Evolutionary conservation across 2,113 vertebrate species (phyloP).

Genomic region (Polypterus senegalus): DNA sequence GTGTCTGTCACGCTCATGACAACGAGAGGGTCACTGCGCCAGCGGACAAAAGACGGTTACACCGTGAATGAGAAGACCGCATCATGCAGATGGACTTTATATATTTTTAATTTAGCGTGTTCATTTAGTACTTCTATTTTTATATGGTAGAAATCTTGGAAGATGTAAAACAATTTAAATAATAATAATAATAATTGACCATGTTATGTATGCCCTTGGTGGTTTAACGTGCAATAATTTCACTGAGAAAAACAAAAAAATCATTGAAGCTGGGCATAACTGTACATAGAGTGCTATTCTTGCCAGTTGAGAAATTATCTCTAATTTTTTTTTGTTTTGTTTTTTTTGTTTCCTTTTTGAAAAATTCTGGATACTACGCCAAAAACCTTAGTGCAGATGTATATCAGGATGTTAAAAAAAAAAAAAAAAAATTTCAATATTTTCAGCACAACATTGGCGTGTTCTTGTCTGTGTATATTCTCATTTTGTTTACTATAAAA

Average conservation of each 20-base stretch:
- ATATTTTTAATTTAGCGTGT: constrained; percentile 61
- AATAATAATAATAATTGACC: constrained; percentile 38
- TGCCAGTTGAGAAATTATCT: constrained; percentile 48
- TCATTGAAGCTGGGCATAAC: constrained; percentile 49
- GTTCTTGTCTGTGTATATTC: constrained; percentile 56
- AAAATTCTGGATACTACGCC: constrained; percentile 60
- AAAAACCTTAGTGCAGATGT: constrained; percentile 68
- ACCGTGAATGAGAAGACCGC: constrained; percentile 23
- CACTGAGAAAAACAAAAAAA: constrained; percentile 57
- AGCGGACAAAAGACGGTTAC: too few relatives aligned
- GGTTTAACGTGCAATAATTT: constrained; percentile 93
- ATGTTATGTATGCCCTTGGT: constrained; percentile 53
- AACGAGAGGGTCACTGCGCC: too few relatives aligned
- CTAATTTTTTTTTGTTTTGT: constrained; percentile 15
- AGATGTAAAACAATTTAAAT: constrained; percentile 29
- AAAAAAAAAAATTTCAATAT: constrained; percentile 58
- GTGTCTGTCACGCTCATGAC: too few relatives aligned
- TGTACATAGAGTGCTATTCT: constrained; percentile 49
- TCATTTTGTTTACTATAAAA: constrained; percentile 60
- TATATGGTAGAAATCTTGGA: constrained; percentile 34
- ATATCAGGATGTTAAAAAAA: constrained; percentile 58
- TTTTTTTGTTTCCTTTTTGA: constrained; percentile 32
- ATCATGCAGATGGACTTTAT: constrained; percentile 36
- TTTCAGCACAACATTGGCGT: constrained; percentile 63
- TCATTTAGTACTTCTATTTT: constrained; percentile 73